These are phyloP conservation scores for Sminthopsis crassicaudata DNA, from an alignment of 2,113 vertebrate species.

Conservation along the genomic window DNA sequence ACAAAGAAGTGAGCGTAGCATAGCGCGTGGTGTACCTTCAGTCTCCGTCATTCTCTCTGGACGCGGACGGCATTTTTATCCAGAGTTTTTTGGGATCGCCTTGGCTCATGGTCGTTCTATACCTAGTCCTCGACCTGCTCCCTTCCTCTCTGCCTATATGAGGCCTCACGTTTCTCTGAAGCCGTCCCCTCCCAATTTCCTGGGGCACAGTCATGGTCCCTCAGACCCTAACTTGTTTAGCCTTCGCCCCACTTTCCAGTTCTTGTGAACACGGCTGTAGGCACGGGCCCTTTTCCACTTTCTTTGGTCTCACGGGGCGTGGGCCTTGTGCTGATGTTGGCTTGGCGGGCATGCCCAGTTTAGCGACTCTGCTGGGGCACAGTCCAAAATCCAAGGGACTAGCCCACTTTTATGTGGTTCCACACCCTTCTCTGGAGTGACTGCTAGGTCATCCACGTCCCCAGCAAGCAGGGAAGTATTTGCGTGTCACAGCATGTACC, in stretches of 20 bases:
- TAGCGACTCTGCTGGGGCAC: neutral
- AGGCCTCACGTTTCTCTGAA: neutral
- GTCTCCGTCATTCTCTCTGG: no score
- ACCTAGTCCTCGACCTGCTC: neutral
- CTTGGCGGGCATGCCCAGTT: neutral
- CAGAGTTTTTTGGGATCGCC: no score
- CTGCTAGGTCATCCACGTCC: neutral
- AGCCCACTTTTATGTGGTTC: neutral
- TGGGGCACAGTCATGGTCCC: no score
- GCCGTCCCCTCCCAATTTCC: neutral
- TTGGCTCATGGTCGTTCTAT: neutral
- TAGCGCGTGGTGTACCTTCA: no score
- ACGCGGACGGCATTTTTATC: no score
- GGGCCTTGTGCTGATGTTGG: neutral
- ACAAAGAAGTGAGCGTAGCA: no score
- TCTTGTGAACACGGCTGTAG: neutral
- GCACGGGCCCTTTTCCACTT: neutral
- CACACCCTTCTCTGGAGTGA: neutral
- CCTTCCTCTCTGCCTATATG: neutral
- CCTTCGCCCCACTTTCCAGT: neutral
- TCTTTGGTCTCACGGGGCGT: neutral
- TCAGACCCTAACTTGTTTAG: no score
- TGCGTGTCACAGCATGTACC: neutral
- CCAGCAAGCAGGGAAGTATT: neutral
- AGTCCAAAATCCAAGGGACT: neutral